These are phyloP conservation scores for Polyommatus icarus DNA, from an alignment of 2,888 invertebrate species.

Conservation along the genomic window DNA sequence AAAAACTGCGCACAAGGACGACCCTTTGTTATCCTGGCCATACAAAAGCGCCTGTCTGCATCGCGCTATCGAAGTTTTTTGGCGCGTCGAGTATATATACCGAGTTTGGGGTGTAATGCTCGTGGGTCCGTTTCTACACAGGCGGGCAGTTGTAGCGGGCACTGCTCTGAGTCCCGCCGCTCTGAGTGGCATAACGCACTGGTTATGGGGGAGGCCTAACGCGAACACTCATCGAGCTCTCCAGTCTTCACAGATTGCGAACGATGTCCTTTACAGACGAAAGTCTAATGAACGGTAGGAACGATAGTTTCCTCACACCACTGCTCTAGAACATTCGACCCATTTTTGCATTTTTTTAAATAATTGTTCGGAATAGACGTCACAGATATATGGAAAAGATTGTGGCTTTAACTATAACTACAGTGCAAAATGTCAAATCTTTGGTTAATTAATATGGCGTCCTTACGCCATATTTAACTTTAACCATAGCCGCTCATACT, in stretches of 20 bases:
- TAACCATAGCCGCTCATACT: too few relatives aligned
- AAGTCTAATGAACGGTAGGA: slow-evolving; percentile 26
- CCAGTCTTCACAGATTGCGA: slow-evolving; percentile 2
- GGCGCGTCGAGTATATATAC: slow-evolving; percentile 29
- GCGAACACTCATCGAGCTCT: slow-evolving; percentile 5
- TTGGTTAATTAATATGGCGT: too few relatives aligned
- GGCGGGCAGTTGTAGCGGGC: slow-evolving; percentile 9
- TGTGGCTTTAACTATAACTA: too few relatives aligned
- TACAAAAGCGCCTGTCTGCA: slow-evolving; percentile 41
- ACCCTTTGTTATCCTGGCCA: slow-evolving; percentile 40
- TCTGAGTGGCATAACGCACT: too few relatives aligned
- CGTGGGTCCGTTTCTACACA: slow-evolving; percentile 37
- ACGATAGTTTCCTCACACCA: slow-evolving; percentile 22
- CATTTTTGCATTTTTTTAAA: not conserved
- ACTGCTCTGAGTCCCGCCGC: too few relatives aligned
- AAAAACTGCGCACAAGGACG: not conserved
- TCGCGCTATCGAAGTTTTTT: slow-evolving; percentile 33
- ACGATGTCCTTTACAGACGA: slow-evolving; percentile 24
- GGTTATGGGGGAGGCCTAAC: not conserved
- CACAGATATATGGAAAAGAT: too few relatives aligned
- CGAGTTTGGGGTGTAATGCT: slow-evolving; percentile 37
- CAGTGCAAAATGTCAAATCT: too few relatives aligned
- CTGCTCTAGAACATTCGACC: slow-evolving; percentile 28
- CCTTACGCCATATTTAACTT: too few relatives aligned
- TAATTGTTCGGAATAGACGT: not conserved